Base-by-base conservation (phyloP, 2,888 invertebrate genomes). In the Meteorus cinctellus region DNA sequence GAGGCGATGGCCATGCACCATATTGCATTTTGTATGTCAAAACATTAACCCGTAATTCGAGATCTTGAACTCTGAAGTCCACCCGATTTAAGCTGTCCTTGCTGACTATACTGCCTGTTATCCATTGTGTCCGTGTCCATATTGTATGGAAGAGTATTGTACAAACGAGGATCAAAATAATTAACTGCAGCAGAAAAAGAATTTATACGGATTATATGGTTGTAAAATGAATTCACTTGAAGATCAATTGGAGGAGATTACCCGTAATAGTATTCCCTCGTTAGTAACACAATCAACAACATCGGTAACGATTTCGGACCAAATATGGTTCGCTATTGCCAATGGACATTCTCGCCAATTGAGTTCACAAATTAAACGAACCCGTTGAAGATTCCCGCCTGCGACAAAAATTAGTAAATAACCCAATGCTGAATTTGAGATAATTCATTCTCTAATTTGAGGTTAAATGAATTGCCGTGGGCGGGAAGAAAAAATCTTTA, bases 11-110 rank as follows among this genome's bases (percentile, higher is more conserved):
- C 88, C 87, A 88, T 12, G 82, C 81, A 3, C 87, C 88, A 41
- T 88, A 88, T 71, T 87, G 88, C 76, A 86, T 82, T 81, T 88
- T 88, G 70, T 88, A 88, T 0, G 86, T 86, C 55, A 88, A 68
- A 45, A 88, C 82, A 67, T 87, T 86, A 4, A 88, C 81, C 75
- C 86, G 86, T 24, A 88, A 78, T 77, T 88, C 88, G 2, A 88
- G 83, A 77, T 87, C 86, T 65, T 87, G 84, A 48, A 88, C 73
- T 75, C 86, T 86, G 62, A 82, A 83, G 31, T 81, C 82, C 8
- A 88, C 80, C 66, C 80, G 79, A 36, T 78, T 82, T 0, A 88
- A 74, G 59, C 82, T 80, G 24, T 83, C 79, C 41, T 83, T 82
- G 62, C 81, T 81, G 0, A 73, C 24, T 1, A 76, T 48, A 1